These are phyloP conservation scores for Microtus montanus DNA, from an alignment of 2,113 vertebrate species.

Conservation along the genomic window DNA sequence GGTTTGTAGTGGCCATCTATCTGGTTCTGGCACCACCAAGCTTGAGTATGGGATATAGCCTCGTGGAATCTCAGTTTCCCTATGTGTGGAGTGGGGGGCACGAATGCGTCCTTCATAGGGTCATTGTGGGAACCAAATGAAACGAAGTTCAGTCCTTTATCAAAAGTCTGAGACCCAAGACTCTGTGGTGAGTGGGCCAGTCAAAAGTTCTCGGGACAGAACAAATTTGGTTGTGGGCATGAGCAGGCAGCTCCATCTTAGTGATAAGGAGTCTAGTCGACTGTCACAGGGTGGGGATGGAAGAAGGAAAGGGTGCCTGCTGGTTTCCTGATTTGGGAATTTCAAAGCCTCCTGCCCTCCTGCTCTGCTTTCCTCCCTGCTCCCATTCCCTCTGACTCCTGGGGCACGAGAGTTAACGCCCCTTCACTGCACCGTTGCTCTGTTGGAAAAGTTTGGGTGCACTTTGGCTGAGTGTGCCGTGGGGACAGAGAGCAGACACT, in stretches of 20 bases:
- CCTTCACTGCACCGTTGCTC: not conserved
- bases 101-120: not conserved
- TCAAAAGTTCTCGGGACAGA: not conserved
- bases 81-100: not conserved
- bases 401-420: not conserved
- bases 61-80: not conserved
- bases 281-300: not conserved
- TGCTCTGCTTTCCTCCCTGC: accelerated
- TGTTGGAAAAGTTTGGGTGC: not conserved
- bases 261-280: not conserved
- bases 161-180: not conserved
- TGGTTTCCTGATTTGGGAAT: not conserved
- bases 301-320: too few relatives aligned
- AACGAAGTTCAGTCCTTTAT: not conserved
- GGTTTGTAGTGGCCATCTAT: not conserved
- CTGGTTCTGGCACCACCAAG: not conserved
- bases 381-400: not conserved
- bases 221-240: constrained; percentile 22
- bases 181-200: not conserved
- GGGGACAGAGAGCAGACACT: not conserved
- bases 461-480: not conserved
- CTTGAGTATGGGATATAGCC: not conserved
- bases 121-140: not conserved
- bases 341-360: not conserved
- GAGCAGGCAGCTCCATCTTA: not conserved